Conservation (phyloP, 2,797 vertebrate species). For the Alfaro cultratus region DNA sequence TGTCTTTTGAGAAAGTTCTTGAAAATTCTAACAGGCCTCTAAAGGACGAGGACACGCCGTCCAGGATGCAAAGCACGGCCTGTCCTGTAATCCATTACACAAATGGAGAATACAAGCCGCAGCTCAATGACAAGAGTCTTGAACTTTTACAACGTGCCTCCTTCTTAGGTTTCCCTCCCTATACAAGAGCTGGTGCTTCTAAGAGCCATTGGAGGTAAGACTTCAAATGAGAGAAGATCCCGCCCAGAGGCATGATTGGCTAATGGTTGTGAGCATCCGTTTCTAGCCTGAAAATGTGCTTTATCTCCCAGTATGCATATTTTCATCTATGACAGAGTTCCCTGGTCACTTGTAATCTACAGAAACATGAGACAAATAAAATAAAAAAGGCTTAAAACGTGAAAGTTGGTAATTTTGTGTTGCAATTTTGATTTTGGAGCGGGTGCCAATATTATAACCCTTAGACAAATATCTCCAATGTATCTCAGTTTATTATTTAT, state of each 20-base stretch:
- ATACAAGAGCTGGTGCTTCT: conserved; percentile 50
- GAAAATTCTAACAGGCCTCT: conserved; percentile 25
- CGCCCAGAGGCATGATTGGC: conserved; percentile 53
- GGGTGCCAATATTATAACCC: background rate
- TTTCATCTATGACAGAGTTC: background rate
- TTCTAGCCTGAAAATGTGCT: conserved; percentile 25
- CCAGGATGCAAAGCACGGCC: conserved; percentile 23
- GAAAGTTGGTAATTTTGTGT: conserved; percentile 11
- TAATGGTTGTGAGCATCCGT: conserved; percentile 39
- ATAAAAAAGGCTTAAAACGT: background rate
- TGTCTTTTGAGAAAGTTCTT: conserved; percentile 9
- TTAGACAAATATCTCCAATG: conserved; percentile 1
- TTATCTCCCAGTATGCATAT: conserved; percentile 17
- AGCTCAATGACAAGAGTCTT: conserved; percentile 51
- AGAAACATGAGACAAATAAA: conserved; percentile 5
- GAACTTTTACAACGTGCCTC: conserved; percentile 62
- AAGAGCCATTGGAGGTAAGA: conserved; percentile 46
- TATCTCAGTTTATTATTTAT: conserved; percentile 1
- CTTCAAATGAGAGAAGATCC: conserved; percentile 61
- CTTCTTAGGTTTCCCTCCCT: conserved; percentile 59
- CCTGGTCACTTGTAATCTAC: background rate
- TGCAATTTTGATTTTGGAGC: background rate
- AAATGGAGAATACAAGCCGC: conserved; percentile 28
- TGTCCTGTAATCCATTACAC: conserved; percentile 38
- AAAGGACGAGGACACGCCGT: conserved; percentile 10